Conservation (phyloP, 1,140 invertebrate species). For the Pseudachorutes palmiensis region DNA sequence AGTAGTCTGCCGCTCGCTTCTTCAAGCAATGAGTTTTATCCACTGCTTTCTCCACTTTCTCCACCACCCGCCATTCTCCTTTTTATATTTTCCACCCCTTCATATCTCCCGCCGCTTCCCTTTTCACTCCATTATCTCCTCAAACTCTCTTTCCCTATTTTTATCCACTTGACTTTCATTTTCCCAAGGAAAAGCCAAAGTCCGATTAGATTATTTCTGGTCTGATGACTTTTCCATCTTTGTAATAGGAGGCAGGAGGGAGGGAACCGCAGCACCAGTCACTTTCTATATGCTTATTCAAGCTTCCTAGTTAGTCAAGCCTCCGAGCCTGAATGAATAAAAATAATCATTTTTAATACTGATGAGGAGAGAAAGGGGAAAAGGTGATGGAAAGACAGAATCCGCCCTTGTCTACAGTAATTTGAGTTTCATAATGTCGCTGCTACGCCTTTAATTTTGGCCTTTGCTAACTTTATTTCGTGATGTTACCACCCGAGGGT, state of each 20-base stretch:
- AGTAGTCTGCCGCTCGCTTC: too few relatives aligned
- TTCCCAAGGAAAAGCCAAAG: conserved; percentile 1
- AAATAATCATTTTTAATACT: conserved; percentile 11
- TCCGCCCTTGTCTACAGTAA: not conserved
- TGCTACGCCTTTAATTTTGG: not conserved
- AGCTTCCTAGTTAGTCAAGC: not conserved
- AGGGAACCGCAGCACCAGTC: not conserved
- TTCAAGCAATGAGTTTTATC: conserved; percentile 14
- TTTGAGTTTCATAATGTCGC: conserved; percentile 2
- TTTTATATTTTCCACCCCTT: not conserved
- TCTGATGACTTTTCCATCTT: not conserved
- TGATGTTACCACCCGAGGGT: not conserved
- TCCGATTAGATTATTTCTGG: conserved; percentile 20
- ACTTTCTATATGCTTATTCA: not conserved
- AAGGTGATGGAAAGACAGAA: not conserved
- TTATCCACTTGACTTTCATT: conserved; percentile 23
- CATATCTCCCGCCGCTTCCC: conserved; percentile 3
- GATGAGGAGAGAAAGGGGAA: not conserved
- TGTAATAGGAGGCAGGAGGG: not conserved
- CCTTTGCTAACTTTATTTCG: not conserved
- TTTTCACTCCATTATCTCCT: conserved; percentile 21
- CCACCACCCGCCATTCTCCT: not conserved
- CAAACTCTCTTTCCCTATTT: conserved; percentile 16
- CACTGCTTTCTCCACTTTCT: conserved; percentile 8
- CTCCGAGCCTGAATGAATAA: not conserved